Evolutionary conservation across 2,113 vertebrate species (phyloP), one percentile per base, ranked within the genome.

Genomic region (Tretioscincus oriximinensis): DNA sequence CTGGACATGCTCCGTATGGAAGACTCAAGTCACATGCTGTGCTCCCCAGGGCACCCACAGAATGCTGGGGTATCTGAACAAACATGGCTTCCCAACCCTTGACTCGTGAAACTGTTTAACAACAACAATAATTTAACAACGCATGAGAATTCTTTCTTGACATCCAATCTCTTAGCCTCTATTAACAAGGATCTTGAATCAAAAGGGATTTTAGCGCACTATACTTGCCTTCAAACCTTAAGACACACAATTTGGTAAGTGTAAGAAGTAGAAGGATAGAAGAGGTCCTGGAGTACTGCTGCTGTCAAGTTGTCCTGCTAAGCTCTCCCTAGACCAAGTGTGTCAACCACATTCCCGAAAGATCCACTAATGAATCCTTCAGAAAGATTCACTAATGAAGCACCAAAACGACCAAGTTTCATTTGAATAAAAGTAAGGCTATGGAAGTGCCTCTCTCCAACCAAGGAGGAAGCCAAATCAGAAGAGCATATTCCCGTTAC

Each of bases 401-500:
- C 94, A 95, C 93, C 94, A 93, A 93, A 93, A 90, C 24, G 81
- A 90, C 94, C 85, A 88, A 88, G 79, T 92, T 91, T 92, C 87
- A 88, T 93, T 91, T 80, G 86, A 86, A 90, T 83, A 77, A 90
- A 89, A 90, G 68, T 92, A 93, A 95, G 94, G 94, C 93, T 73
- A 86, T 88, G 88, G 1, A 45, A 89, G 84, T 85, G 89, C 84
- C 87, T 79, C 61, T 58, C 90, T 84, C 84, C 81, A 86, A 89
- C 81, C 89, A 20, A 81, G 88, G 85, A 85, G 91, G 85, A 66
- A 81, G 75, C 68, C 24, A 87, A 79, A 82, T 84, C 86, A 85
- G 1, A 14, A 87, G 83, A 85, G 71, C 73, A 86, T 85, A 60
- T 74, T 89, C 80, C 82, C 65, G 10, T 41, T 0, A 63, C 69